Percentiles rank a stretch among this genome's conserved stretches.
These are phyloP conservation scores for Lithodes maja DNA, from an alignment of 2,888 invertebrate genomes.

Conservation along the genomic window DNA sequence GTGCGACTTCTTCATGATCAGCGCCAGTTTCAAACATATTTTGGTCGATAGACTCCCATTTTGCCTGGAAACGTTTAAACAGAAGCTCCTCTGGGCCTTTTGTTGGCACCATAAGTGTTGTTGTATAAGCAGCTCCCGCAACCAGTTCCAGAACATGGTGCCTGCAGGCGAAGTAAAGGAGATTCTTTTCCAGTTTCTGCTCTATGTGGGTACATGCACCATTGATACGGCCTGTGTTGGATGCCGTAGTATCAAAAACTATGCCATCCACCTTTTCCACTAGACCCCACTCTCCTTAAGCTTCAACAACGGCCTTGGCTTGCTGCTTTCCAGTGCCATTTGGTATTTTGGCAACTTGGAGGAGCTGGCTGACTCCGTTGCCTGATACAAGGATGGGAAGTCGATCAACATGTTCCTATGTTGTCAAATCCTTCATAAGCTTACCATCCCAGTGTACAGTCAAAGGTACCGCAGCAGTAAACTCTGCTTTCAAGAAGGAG, in stretches of 20 bases:
- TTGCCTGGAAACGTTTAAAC: conserved; percentile 12
- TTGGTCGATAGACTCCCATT: conserved; percentile 22
- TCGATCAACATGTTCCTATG: conserved; percentile 12
- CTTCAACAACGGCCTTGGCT: conserved; percentile 18
- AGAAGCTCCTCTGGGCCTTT: conserved; percentile 1
- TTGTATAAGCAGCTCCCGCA: conserved; percentile 11
- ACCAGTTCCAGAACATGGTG: conserved; percentile 22
- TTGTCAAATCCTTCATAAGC: conserved; percentile 6
- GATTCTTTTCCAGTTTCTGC: conserved; percentile 22
- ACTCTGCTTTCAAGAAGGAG: background rate
- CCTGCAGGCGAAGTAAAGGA: conserved; percentile 16
- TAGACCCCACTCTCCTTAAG: background rate
- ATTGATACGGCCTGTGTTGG: conserved; percentile 14
- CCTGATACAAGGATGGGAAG: conserved; percentile 14
- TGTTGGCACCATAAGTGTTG: conserved; percentile 3
- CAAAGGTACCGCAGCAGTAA: background rate
- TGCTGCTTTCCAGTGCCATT: conserved; percentile 11
- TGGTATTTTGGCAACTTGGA: conserved; percentile 4
- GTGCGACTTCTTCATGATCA: conserved; percentile 20
- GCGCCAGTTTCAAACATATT: background rate
- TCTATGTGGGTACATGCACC: conserved; percentile 11
- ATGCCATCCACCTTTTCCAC: conserved; percentile 5
- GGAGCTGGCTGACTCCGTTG: conserved; percentile 6
- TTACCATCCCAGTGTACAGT: conserved; percentile 33
- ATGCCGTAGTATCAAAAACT: conserved; percentile 17